phyloP scores from a whole-genome alignment of 2,113 vertebrate genomes.

The Syngnathoides biaculeatus region DNA sequence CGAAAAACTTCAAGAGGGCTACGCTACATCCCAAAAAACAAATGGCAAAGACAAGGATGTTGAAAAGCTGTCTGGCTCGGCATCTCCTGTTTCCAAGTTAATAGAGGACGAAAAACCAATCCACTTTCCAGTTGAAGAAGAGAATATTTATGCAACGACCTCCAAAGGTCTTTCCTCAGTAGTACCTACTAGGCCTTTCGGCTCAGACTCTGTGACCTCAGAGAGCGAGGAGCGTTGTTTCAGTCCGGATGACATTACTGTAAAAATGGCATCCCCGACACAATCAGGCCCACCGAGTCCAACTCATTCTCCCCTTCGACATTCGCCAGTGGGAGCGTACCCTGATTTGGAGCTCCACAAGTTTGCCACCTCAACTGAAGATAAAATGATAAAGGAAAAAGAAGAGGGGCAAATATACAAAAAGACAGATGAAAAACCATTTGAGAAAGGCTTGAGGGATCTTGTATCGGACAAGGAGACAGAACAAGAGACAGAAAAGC shows the following conservation, averaged over 20 bases:
- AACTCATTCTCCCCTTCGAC: constrained; percentile 86
- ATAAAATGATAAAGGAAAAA: constrained; percentile 40
- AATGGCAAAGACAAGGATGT: constrained; percentile 43
- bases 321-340: constrained; percentile 83
- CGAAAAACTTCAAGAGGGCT: constrained; percentile 77
- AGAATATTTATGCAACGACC: constrained; percentile 38
- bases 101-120: constrained; percentile 47
- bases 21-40: constrained; percentile 59
- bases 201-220: constrained; percentile 63
- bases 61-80: constrained; percentile 28
- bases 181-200: constrained; percentile 57
- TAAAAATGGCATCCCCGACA: constrained; percentile 95
- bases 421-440: constrained; percentile 35
- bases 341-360: neutral
- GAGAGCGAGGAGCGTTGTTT: constrained; percentile 88
- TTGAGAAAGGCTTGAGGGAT: constrained; percentile 46
- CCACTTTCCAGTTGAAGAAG: constrained; percentile 57
- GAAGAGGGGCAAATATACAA: constrained; percentile 30
- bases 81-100: constrained; percentile 34
- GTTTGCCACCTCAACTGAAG: constrained; percentile 20
- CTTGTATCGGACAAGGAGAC: constrained; percentile 21
- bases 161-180: constrained; percentile 48
- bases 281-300: constrained; percentile 88
- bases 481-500: constrained; percentile 41
- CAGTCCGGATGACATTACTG: constrained; percentile 92